These are phyloP conservation scores for Apis cerana DNA, from an alignment of 1,140 invertebrate genomes.

Conservation along the genomic window DNA sequence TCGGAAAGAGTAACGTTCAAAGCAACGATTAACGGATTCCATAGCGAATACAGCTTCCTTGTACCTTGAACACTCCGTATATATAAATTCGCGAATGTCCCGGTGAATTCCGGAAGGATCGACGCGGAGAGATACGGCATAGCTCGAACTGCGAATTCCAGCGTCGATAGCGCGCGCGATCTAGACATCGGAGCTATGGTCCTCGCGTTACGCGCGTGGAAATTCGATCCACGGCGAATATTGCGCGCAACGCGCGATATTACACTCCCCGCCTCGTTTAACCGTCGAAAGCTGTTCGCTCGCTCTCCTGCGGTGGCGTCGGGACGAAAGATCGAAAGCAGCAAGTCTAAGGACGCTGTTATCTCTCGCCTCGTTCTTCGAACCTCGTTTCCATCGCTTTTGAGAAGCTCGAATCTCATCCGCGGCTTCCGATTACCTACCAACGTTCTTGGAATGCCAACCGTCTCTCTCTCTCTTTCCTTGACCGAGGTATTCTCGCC, in stretches of 20 bases:
- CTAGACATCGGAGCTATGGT: slow-evolving; percentile 28
- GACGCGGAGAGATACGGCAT: background rate
- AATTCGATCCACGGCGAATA: slow-evolving; percentile 55
- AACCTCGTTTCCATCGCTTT: background rate
- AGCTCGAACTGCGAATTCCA: slow-evolving; percentile 34
- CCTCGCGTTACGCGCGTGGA: slow-evolving; percentile 34
- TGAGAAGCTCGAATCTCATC: background rate
- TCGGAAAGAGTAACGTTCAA: background rate
- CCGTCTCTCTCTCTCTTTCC: background rate
- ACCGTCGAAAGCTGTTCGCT: background rate
- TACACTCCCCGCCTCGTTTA: background rate
- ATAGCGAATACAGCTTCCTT: background rate
- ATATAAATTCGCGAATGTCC: slow-evolving; percentile 35
- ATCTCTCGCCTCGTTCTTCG: too few species aligned
- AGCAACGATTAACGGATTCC: slow-evolving; percentile 51
- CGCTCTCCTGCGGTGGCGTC: too few species aligned
- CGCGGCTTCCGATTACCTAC: background rate
- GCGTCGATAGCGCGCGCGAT: slow-evolving; percentile 16
- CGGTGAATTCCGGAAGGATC: slow-evolving; percentile 46
- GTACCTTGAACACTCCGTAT: slow-evolving; percentile 17
- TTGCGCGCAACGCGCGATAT: slow-evolving; percentile 19
- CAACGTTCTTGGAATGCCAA: background rate
- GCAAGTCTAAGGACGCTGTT: too few species aligned
- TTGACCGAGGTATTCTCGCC: too few species aligned
- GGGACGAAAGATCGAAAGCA: too few species aligned